Evolutionary conservation across 2,113 vertebrate species (phyloP), one percentile per base, ranked within the genome.

Genomic region (Ciconia boyciana): DNA sequence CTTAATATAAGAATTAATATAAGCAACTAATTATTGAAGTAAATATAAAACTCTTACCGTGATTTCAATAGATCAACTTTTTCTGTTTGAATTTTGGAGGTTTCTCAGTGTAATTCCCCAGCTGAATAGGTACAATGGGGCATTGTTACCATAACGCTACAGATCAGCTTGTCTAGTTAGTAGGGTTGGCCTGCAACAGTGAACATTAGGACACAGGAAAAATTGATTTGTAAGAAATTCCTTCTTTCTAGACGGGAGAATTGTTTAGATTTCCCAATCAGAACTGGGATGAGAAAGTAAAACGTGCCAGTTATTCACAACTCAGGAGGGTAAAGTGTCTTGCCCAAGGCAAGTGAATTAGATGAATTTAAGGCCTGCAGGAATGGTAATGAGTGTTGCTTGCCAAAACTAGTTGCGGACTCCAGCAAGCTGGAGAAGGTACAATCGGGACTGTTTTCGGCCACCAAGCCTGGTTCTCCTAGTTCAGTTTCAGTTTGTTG

Each of bases 131-230:
- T 43, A 25, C 36, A 51, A 25, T 13, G 57, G 49, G 55, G 3
- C 8, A 0, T 32, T 0, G 0, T 60, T 55, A 20, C 13, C 10
- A 2, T 65, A 58, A 21, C 39, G 6, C 54, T 31, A 28, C 25
- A 78, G 64, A 43, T 7, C 22, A 69, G 2, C 44, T 48, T 84
- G n/a, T 49, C 51, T 41, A 29, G 43, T 41, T 7, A 49, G 87
- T 6, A 74, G 15, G 31, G 5, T 11, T 79, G 28, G 9, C 16
- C 61, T 39, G 10, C 0, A 1, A 25, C 39, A 39, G 15, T 26
- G n/a, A 62, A 46, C 1, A 5, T 41, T 44, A 57, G 18, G 14
- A 36, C 21, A 10, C 13, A 46, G 22, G 8, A 65, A 57, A 76
- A 81, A 52, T 1, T 20, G 2, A 17, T 70, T 60, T 24, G 8